Evolutionary conservation across 2,888 invertebrate species (phyloP), one percentile per base, ranked within the genome.

Genomic region (Octonoba sinensis): DNA sequence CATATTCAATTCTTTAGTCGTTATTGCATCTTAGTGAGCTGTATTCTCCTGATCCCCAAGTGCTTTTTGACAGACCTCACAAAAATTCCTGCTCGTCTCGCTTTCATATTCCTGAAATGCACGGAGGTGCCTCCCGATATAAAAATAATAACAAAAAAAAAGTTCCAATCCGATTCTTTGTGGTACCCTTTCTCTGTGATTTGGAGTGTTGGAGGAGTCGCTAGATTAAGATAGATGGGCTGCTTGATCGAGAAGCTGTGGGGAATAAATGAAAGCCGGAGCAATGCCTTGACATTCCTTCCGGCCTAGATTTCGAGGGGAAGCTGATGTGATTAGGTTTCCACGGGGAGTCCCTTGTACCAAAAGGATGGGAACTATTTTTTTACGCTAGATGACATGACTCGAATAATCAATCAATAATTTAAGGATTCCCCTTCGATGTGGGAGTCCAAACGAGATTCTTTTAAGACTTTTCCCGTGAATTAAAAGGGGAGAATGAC

Each of bases 141-240:
- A 54, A 54, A 54, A 18, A 54, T 54, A 12, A 54, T 54, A 15
- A 54, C 18, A 12, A 8, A 54, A 54, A 54, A 54, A 54, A n/a
- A 62, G 36, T 36, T 36, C 24, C 15, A 27, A 62, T 62, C 62
- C 15, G 62, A 62, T 59, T 59, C 24, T 24, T 59, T 12, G 11
- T 27, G 24, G 24, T 15, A 15, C 62, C 62, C 36, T 62, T 62
- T 62, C 36, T 44, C 15, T 36, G 27, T 62, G 62, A 62, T 62
- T 62, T 62, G 36, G 62, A 62, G 36, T 62, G 27, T 64, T 64
- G 18, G 20, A 24, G 64, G 46, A 64, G 47, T 15, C 4, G n/a
- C 47, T 64, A 64, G 64, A 64, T 64, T 64, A 64, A 64, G 64
- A 64, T 64, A 64, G 47, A 64, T 64, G 36, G 46, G 36, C 64